Evolutionary conservation across 2,797 vertebrate species (phyloP).

Genomic region (Apogon hyalosoma): DNA sequence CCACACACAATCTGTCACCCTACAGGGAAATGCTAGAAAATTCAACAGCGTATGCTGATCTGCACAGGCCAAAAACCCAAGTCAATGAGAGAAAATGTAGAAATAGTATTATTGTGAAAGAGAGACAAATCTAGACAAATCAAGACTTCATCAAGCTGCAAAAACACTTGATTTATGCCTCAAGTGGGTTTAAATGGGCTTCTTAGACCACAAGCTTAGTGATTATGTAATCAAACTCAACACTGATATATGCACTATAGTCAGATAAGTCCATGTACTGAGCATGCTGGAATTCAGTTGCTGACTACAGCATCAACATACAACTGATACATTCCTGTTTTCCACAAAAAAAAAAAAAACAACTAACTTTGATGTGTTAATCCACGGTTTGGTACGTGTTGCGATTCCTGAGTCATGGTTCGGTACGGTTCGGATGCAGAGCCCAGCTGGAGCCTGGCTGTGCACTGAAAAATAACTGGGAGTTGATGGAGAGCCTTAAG

Average conservation of each 20-base stretch:
- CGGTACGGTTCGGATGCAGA: no score
- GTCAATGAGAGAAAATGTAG: not conserved
- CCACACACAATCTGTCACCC: slow-evolving; percentile 45
- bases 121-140: slow-evolving; percentile 1
- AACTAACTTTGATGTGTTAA: slow-evolving; percentile 28
- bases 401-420: no score
- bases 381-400: no score
- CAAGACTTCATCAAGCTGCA: slow-evolving; percentile 32
- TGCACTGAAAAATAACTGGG: no score
- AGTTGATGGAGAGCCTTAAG: no score
- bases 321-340: slow-evolving; percentile 53
- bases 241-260: slow-evolving; percentile 53
- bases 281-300: slow-evolving; percentile 58
- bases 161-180: not conserved
- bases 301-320: slow-evolving; percentile 44
- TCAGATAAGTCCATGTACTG: slow-evolving; percentile 56
- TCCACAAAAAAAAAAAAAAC: slow-evolving; percentile 24
- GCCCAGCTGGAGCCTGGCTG: no score
- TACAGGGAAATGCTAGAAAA: slow-evolving; percentile 31
- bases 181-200: not conserved
- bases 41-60: slow-evolving; percentile 7
- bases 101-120: not conserved
- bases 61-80: slow-evolving; percentile 4
- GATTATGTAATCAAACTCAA: slow-evolving; percentile 59
- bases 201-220: slow-evolving; percentile 39